phyloP scores from a whole-genome alignment of 2,888 invertebrate genomes.

The Drosophila macrospina region DNA sequence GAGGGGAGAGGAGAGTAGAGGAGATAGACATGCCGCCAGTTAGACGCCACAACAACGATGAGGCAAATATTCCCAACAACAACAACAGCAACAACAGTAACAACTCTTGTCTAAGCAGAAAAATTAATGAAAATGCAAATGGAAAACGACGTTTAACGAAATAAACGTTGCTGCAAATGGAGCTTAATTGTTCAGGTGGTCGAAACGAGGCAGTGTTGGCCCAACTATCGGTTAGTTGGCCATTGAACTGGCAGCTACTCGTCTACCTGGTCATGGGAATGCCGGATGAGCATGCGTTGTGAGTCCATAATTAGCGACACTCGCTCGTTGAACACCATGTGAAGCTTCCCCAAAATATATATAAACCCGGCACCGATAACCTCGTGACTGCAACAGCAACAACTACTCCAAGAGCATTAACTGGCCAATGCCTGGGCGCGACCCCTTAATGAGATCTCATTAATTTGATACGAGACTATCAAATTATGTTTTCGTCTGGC shows the following conservation, averaged over 20 bases:
- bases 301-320: conserved; percentile 27
- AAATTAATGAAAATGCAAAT: conserved; percentile 70
- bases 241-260: conserved; percentile 29
- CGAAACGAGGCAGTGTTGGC: conserved; percentile 4
- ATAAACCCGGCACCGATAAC: conserved; percentile 5
- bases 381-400: conserved; percentile 17
- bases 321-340: conserved; percentile 1
- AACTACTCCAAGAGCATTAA: conserved; percentile 17
- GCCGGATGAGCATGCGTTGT: conserved; percentile 4
- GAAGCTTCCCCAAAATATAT: not conserved
- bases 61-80: conserved; percentile 29
- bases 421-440: conserved; percentile 33
- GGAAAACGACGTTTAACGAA: conserved; percentile 56
- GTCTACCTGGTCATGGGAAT: conserved; percentile 12
- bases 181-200: conserved; percentile 64
- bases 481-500: conserved; percentile 36
- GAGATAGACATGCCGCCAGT: conserved; percentile 37
- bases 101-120: conserved; percentile 17
- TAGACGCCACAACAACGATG: conserved; percentile 36
- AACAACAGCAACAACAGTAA: conserved; percentile 4
- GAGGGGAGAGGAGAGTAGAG: not conserved
- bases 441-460: conserved; percentile 62
- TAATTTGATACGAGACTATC: conserved; percentile 61
- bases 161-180: conserved; percentile 55
- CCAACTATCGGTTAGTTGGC: conserved; percentile 25